A percentile compares a stretch with the other conserved stretches of the same genome.
phyloP scores from a whole-genome alignment of 2,888 invertebrate species.

The Brachypalpus laphriformis region DNA sequence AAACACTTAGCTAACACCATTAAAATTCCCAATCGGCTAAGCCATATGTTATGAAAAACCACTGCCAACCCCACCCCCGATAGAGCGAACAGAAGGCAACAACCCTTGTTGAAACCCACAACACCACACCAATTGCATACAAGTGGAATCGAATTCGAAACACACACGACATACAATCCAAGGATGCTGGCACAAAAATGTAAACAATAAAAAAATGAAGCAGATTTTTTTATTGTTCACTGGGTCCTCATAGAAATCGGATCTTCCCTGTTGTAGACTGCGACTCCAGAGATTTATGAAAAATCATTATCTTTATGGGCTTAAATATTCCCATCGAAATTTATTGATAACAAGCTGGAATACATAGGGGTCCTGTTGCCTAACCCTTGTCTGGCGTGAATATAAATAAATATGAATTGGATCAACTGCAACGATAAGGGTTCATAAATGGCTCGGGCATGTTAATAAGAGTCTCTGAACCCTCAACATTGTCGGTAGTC shows the following conservation, averaged over 20 bases:
- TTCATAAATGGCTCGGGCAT: slow-evolving; percentile 55
- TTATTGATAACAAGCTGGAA: slow-evolving; percentile 34
- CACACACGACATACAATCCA: neutral
- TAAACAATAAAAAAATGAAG: slow-evolving; percentile 36
- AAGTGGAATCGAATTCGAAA: slow-evolving; percentile 35
- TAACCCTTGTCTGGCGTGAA: slow-evolving; percentile 30
- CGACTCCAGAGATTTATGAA: slow-evolving; percentile 43
- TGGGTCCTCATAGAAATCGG: slow-evolving; percentile 36
- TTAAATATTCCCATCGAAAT: slow-evolving; percentile 56
- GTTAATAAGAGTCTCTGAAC: slow-evolving; percentile 49
- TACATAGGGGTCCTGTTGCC: slow-evolving; percentile 12
- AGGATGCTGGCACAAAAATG: slow-evolving; percentile 39
- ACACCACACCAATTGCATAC: slow-evolving; percentile 5
- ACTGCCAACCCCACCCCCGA: slow-evolving; percentile 13
- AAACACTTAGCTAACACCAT: slow-evolving; percentile 29
- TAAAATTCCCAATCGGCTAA: slow-evolving; percentile 21
- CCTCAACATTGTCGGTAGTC: neutral
- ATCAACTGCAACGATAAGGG: slow-evolving; percentile 50
- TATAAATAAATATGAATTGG: slow-evolving; percentile 61
- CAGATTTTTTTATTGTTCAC: slow-evolving; percentile 32
- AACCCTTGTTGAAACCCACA: slow-evolving; percentile 11
- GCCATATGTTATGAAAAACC: slow-evolving; percentile 48
- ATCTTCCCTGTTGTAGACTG: slow-evolving; percentile 13
- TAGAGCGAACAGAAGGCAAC: neutral
- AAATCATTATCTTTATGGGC: slow-evolving; percentile 64